Percentiles rank a stretch among this genome's conserved stretches.
phyloP scores from a whole-genome alignment of 2,797 vertebrate genomes.

The Galaxias olidus region DNA sequence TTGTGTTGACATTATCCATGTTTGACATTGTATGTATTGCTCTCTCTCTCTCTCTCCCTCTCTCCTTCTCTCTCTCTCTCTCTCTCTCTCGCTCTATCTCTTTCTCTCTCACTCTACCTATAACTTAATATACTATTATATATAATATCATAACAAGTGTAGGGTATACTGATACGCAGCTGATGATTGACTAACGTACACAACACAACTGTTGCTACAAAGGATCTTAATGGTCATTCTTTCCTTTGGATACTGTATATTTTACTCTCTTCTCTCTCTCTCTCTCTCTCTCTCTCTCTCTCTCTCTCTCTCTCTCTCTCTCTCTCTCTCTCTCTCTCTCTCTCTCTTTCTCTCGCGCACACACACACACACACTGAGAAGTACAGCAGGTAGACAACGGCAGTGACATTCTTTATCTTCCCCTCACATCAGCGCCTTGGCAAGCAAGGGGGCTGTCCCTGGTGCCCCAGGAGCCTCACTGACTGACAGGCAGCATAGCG shows the following conservation, averaged over 20 bases:
- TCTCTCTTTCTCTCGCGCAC: constrained; percentile 26
- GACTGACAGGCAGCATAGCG: constrained; percentile 44
- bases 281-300: constrained; percentile 28
- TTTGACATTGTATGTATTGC: neutral
- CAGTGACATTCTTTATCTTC: constrained; percentile 63
- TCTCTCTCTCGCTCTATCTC: neutral
- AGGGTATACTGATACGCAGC: too few relatives aligned
- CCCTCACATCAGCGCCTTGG: constrained; percentile 32
- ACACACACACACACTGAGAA: neutral
- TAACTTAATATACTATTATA: too few relatives aligned
- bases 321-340: constrained; percentile 8
- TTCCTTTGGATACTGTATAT: too few relatives aligned
- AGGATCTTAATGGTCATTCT: too few relatives aligned
- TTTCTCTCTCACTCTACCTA: constrained; percentile 3
- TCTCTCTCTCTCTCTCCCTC: too few relatives aligned
- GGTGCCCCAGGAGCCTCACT: constrained; percentile 34
- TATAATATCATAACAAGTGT: too few relatives aligned
- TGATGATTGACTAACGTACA: too few relatives aligned
- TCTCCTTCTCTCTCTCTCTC: neutral
- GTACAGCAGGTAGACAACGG: neutral
- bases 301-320: constrained; percentile 27
- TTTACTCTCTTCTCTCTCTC: too few relatives aligned
- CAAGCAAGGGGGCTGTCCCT: constrained; percentile 26
- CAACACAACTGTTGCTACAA: too few relatives aligned
- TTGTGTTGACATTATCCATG: constrained; percentile 9